Evolutionary conservation across 2,113 vertebrate species (phyloP), one percentile per base, ranked within the genome.

Genomic region (Hemichromis elongatus): DNA sequence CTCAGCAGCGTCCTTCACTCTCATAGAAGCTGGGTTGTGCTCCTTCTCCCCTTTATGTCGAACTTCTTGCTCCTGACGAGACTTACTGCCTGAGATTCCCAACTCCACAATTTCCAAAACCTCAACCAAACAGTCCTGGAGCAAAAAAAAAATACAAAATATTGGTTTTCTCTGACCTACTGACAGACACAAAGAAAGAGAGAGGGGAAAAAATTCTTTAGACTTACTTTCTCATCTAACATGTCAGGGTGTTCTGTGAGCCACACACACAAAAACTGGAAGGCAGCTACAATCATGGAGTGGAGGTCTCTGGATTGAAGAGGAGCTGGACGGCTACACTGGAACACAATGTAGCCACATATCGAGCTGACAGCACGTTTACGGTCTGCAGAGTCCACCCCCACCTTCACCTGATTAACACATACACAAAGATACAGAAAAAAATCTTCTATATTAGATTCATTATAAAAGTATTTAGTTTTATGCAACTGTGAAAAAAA

Each of bases 201-300:
- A 79, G 13, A 40, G 4, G 2, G 7, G 21, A 28, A 66, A n/a
- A 12, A 13, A 18, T 9, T 42, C 16, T 47, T 73, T 10, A 77
- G 40, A 75, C 7, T 30, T 13, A 97, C 98, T 97, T 99, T 99
- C 94, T 99, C 98, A 78, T 99, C 97, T 88, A 99, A 95, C 97
- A 99, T 98, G 92, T 97, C 96, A 0, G 98, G 97, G 55, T 99
- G 98, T 88, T 99, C 98, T 0, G 97, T 99, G 86, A 99, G 97
- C 98, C 98, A 99, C 68, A 98, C 97, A 3, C 98, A 99, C 19
- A 99, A 97, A 93, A 98, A 99, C 96, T 98, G 98, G 95, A 99
- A 99, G 30, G 98, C 98, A 5, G 98, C 98, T 3, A 99, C 98
- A 2, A 99, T 99, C 98, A 99, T 99, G 91, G 98, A 99, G 96